Conservation (phyloP, 37 sponge, comb jelly and placozoan genomes). For the Diacarnus erythraeanus region DNA sequence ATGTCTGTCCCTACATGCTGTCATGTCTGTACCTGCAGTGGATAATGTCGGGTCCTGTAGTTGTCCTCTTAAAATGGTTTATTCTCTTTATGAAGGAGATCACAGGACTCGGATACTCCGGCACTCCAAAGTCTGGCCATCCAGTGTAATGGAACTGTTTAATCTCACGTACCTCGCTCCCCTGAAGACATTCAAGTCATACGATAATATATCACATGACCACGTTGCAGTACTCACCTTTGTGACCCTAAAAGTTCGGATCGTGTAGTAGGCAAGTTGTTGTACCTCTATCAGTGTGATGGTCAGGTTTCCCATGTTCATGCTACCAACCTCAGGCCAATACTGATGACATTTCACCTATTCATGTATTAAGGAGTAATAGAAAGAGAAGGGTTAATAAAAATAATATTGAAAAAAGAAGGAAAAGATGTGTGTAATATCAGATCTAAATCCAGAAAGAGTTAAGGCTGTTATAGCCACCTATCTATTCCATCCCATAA, state of each 20-base stretch:
- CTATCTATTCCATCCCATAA: not conserved
- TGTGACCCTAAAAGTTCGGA: slow-evolving; percentile 60
- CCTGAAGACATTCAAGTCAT: slow-evolving; percentile 19
- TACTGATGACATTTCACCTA: slow-evolving; percentile 85
- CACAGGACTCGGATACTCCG: slow-evolving; percentile 65
- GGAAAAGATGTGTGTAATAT: too few species aligned
- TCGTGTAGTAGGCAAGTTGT: slow-evolving; percentile 81
- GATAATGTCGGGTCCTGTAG: slow-evolving; percentile 62
- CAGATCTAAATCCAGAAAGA: too few species aligned
- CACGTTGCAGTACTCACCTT: too few species aligned
- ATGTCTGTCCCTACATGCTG: too few species aligned
- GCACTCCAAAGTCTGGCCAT: slow-evolving; percentile 90
- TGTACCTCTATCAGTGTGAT: slow-evolving; percentile 58
- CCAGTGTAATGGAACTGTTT: slow-evolving; percentile 88
- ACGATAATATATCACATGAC: not conserved
- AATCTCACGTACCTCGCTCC: slow-evolving; percentile 46
- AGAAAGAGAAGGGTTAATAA: not conserved
- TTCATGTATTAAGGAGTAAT: not conserved
- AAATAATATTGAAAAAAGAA: not conserved
- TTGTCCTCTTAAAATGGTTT: slow-evolving; percentile 33
- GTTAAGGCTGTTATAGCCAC: too few species aligned
- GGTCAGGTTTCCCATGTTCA: slow-evolving; percentile 39
- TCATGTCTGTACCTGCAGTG: slow-evolving; percentile 74
- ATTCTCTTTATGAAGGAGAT: slow-evolving; percentile 57
- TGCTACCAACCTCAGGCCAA: slow-evolving; percentile 76